Base-by-base conservation (phyloP, 1,140 invertebrate genomes). In the Dendrolimus kikuchii region DNA sequence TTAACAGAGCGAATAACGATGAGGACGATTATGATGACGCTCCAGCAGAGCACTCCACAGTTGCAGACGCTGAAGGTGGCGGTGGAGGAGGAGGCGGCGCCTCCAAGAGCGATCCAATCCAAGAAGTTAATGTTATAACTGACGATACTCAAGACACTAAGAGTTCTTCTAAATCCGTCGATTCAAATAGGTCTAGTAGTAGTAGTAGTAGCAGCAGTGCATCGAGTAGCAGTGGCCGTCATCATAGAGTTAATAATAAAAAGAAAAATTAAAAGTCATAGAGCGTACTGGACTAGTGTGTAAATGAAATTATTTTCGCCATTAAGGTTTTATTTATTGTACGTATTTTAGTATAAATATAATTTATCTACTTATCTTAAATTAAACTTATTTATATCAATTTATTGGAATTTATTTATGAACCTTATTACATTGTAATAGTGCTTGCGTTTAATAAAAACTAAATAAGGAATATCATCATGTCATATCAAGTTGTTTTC, bases 1-100 rank as follows among this genome's bases (percentile, higher is more conserved):
- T 77, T 6, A 63, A 56, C n/a, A 63, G 53, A 45, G 37, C 49
- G 10, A 51, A 50, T n/a, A 36, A 6, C 5, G 45, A 59, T 40
- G 8, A 54, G 44, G 58, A 54, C 40, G 53, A 54, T 5, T 42
- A 58, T 40, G 55, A 55, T n/a, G 53, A 54, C 38, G 44, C 51
- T 44, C 36, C 5, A n/a, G 44, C 41, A 38, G 7, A 50, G 4
- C 57, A 49, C 37, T 45, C 44, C 9, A 23, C 48, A n/a, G 44
- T 46, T 4, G 9, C 38, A 7, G 10, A 44, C 7, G 38, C 44
- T 8, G 45, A 38, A 7, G 45, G 51, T 6, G 51, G 42, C 5
- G 43, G 51, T 0, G 43, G 42, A 7, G 44, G 44, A 9, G 39
- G 36, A 8, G 51, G 45, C 2, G 51, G 45, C 6, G 23, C 44